These are phyloP conservation scores for Connochaetes taurinus DNA, from an alignment of 2,113 vertebrate species.

Conservation along the genomic window DNA sequence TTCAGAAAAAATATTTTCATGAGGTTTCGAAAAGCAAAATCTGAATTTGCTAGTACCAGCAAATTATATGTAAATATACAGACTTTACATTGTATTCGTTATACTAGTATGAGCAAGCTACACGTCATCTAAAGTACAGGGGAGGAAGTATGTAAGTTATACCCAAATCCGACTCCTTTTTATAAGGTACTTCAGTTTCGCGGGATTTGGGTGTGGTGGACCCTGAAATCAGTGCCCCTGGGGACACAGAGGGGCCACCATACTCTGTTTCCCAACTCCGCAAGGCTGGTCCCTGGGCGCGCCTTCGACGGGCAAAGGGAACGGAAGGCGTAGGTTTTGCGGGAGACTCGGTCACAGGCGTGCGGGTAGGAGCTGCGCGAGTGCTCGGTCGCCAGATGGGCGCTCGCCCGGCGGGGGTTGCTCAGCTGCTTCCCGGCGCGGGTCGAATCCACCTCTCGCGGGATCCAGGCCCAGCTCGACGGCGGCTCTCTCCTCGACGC, in stretches of 20 bases:
- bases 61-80: not conserved
- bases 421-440: fast-evolving
- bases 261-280: not conserved
- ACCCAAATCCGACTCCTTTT: not conserved
- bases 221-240: not conserved
- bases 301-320: too few relatives aligned
- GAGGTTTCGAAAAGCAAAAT: not conserved
- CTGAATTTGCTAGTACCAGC: not conserved
- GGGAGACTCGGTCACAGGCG: fast-evolving
- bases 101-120: not conserved
- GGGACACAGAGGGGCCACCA: not conserved
- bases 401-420: too few relatives aligned
- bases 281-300: fast-evolving
- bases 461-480: not conserved
- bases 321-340: fast-evolving
- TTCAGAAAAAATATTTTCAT: not conserved
- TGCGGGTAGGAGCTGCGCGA: not conserved
- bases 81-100: not conserved
- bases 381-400: fast-evolving
- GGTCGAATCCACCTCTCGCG: not conserved
- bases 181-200: not conserved
- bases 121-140: not conserved
- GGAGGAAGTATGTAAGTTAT: not conserved
- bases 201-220: not conserved
- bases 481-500: not conserved